These are phyloP conservation scores for Pseudorasbora parva DNA, from an alignment of 2,113 vertebrate genomes.

Conservation along the genomic window DNA sequence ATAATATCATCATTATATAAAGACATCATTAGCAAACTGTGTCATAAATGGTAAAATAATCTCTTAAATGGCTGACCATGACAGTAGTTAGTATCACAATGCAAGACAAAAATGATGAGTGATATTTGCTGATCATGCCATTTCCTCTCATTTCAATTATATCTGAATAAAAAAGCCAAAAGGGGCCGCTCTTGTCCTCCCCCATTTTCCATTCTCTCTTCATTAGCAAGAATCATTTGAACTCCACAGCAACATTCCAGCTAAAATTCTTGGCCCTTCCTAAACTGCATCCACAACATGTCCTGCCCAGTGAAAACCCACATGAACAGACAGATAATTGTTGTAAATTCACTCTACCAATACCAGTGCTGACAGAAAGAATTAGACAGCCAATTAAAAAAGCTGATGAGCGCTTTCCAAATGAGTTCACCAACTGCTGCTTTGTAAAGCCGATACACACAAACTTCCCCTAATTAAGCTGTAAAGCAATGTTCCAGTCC, in stretches of 20 bases:
- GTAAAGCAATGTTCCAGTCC: conserved; percentile 25
- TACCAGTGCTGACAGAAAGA: conserved; percentile 38
- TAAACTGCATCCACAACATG: background rate
- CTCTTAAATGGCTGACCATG: background rate
- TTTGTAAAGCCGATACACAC: conserved; percentile 51
- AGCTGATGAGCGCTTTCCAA: conserved; percentile 47
- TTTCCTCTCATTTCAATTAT: background rate
- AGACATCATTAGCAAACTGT: too few relatives aligned
- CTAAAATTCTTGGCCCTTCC: background rate
- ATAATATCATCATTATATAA: too few relatives aligned
- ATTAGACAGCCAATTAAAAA: conserved; percentile 58
- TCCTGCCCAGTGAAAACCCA: conserved; percentile 1
- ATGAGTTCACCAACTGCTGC: conserved; percentile 47
- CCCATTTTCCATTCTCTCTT: background rate
- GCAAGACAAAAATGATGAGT: background rate
- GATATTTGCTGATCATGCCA: background rate
- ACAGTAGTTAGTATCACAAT: background rate
- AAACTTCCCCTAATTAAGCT: conserved; percentile 52
- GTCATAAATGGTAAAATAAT: background rate
- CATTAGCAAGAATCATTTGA: background rate
- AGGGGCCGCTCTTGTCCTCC: background rate
- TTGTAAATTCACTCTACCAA: conserved; percentile 43
- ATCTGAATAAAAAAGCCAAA: background rate
- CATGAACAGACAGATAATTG: conserved; percentile 45
- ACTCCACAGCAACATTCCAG: background rate